Base-by-base conservation (phyloP, 2,113 vertebrate species). In the Coreoperca whiteheadi region DNA sequence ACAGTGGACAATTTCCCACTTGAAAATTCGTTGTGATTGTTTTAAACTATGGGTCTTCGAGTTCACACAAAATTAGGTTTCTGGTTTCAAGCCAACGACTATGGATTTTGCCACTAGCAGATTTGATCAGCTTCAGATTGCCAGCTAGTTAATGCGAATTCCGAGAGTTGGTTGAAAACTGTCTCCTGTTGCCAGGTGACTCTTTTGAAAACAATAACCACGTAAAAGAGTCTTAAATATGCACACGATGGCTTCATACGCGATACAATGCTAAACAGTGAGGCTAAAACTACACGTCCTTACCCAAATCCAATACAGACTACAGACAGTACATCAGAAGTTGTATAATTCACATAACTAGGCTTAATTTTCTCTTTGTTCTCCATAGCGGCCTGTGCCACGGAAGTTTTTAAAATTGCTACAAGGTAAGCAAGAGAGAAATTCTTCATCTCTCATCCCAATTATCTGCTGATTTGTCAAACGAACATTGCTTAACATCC, bases 321-420 rank as follows among this genome's bases (percentile, higher is more conserved):
- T 34, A 34, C 32, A 34, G 32, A 34, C 32, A 34, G 32, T 65
- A 48, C 18, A 54, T 6, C 2, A 34, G 37, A 3, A 60, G 23
- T 41, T 66, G 18, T 43, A 12, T 8, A 64, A 11, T 25, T 37
- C 34, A 54, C 0, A 0, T 20, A 7, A 46, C 6, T 6, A 12
- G 12, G 28, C 12, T 14, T 11, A 8, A 16, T 69, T 54, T 81
- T 73, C 11, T 39, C 32, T 81, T 43, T 88, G 14, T 77, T 77
- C 54, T 84, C 48, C 23, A 15, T 85, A 99, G 98, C 97, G 95
- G 94, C 97, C 77, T 99, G 98, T 10, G 96, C 97, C 89, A 97
- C 96, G 14, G 98, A 99, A 91, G 98, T 99, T 91, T 99, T 99
- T 94, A 99, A 99, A 96, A 97, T 99, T 92, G 98, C 98, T 60